Percentiles rank a stretch among this genome's conserved stretches.
Conservation (phyloP, 2,113 vertebrate genomes). For the Columba livia region DNA sequence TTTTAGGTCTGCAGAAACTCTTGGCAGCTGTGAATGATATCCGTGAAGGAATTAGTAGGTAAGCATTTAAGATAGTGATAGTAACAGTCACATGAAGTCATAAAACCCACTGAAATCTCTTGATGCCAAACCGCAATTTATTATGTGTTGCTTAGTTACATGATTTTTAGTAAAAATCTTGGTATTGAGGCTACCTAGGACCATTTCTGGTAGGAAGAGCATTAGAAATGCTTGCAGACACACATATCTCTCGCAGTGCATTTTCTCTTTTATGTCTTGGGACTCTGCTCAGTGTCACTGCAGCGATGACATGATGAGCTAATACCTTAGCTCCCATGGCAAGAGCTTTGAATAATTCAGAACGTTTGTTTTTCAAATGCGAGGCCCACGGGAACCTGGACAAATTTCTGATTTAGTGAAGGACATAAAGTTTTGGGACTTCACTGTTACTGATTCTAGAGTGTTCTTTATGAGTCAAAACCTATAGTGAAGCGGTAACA, state of each 20-base stretch:
- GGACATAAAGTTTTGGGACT: neutral
- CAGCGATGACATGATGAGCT: no score
- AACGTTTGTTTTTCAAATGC: neutral
- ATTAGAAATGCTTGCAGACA: neutral
- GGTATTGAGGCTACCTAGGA: neutral
- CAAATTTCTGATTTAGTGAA: neutral
- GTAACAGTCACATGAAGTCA: neutral
- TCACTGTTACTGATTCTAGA: neutral
- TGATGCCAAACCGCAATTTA: neutral
- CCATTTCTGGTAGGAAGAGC: neutral
- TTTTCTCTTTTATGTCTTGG: neutral
- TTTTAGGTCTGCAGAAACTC: conserved; percentile 83
- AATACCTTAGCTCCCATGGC: neutral
- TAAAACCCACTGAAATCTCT: neutral
- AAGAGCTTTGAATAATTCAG: neutral
- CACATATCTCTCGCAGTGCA: neutral
- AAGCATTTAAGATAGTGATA: neutral
- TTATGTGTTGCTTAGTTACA: neutral
- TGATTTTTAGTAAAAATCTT: neutral
- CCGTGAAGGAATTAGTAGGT: conserved; percentile 86
- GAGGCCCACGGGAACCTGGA: neutral
- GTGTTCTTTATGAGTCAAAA: neutral
- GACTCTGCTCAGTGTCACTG: no score
- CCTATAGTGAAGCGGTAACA: neutral
- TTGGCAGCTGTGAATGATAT: conserved; percentile 82